These are phyloP conservation scores for Pseudomyrmex sp. DNA, from an alignment of 1,140 invertebrate genomes.

Conservation along the genomic window DNA sequence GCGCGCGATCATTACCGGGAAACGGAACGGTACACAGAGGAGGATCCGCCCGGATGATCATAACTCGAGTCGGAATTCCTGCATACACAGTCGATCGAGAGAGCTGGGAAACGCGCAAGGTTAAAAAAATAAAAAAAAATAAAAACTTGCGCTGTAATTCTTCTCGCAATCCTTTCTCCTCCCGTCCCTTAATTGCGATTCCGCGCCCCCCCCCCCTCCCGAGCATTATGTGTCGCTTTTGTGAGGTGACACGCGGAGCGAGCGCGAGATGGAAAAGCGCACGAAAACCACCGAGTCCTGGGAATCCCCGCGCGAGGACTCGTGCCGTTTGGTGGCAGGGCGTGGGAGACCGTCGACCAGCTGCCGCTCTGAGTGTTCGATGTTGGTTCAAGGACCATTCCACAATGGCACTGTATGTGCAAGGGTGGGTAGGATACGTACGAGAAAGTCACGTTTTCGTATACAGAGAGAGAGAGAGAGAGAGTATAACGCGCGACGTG, in stretches of 20 bases:
- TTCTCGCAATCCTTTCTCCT: too few species aligned
- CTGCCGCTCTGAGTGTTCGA: constrained; percentile 49
- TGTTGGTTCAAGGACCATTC: constrained; percentile 74
- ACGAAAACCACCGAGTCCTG: constrained; percentile 60
- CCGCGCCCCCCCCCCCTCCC: too few species aligned
- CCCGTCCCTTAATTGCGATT: too few species aligned
- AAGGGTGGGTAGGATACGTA: constrained; percentile 42
- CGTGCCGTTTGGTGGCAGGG: constrained; percentile 70
- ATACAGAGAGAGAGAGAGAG: not conserved
- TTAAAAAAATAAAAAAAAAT: not conserved
- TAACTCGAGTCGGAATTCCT: not conserved
- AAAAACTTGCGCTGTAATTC: too few species aligned
- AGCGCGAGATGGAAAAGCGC: constrained; percentile 1
- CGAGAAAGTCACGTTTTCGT: constrained; percentile 77
- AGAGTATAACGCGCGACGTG: constrained; percentile 41
- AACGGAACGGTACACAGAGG: constrained; percentile 23
- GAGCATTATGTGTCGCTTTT: constrained; percentile 10
- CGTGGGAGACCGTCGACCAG: constrained; percentile 73
- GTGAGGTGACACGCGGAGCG: not conserved
- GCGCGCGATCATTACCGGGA: constrained; percentile 51
- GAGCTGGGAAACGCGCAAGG: not conserved
- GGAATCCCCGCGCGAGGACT: constrained; percentile 65
- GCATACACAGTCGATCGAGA: not conserved
- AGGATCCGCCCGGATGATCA: constrained; percentile 20
- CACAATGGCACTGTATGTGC: constrained; percentile 65